Evolutionary conservation across 2,888 invertebrate species (phyloP).

Genomic region (Caenorhabditis sp.): DNA sequence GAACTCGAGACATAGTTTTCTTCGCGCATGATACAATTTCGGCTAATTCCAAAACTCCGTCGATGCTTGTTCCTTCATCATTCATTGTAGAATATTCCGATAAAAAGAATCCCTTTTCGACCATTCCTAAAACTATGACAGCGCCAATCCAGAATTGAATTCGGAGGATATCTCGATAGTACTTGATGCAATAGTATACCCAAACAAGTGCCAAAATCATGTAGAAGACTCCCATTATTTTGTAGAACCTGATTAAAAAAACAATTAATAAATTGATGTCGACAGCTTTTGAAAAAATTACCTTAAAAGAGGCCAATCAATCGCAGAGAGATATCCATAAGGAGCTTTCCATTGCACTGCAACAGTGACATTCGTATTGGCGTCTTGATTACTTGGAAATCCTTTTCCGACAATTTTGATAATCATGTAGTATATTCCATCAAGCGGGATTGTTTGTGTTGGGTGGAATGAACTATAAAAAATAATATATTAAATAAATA

Average conservation of each 20-base stretch:
- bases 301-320: slow-evolving; percentile 84
- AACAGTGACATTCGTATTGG: slow-evolving; percentile 44
- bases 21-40: slow-evolving; percentile 91
- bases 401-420: slow-evolving; percentile 50
- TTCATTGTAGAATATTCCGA: slow-evolving; percentile 85
- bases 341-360: slow-evolving; percentile 71
- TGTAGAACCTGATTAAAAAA: slow-evolving; percentile 80
- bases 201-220: slow-evolving; percentile 83
- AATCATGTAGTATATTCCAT: slow-evolving; percentile 68
- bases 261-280: too few species aligned
- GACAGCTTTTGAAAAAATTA: slow-evolving; percentile 3
- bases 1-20: slow-evolving; percentile 87
- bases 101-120: slow-evolving; percentile 84
- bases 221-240: slow-evolving; percentile 87
- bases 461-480: slow-evolving; percentile 63
- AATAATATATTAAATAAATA: neutral
- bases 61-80: slow-evolving; percentile 75
- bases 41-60: slow-evolving; percentile 76
- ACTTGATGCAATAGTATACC: slow-evolving; percentile 83
- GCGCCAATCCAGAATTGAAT: slow-evolving; percentile 93
- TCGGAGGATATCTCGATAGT: slow-evolving; percentile 88
- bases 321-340: slow-evolving; percentile 86
- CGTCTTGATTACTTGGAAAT: slow-evolving; percentile 17
- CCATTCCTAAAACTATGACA: slow-evolving; percentile 73
- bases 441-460: slow-evolving; percentile 59